These are phyloP conservation scores for Catharus ustulatus DNA, from an alignment of 2,797 vertebrate species.

Conservation along the genomic window DNA sequence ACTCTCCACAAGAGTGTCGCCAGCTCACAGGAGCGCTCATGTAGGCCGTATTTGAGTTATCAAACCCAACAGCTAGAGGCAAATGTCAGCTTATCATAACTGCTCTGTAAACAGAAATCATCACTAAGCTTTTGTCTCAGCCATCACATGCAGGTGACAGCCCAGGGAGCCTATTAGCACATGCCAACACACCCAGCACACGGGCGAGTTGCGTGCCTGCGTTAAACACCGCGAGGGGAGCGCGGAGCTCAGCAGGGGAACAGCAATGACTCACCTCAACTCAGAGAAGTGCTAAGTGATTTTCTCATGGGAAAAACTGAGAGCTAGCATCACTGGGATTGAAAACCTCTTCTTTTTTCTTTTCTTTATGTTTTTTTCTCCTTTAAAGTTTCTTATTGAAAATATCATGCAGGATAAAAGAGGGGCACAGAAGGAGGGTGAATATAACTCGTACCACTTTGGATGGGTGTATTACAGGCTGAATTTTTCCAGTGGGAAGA, in stretches of 20 bases:
- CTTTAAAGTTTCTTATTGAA: neutral
- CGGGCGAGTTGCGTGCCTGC: neutral
- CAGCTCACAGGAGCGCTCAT: neutral
- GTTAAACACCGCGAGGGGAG: conserved; percentile 7
- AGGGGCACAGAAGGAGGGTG: neutral
- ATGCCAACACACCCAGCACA: conserved; percentile 35
- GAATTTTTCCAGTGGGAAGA: neutral
- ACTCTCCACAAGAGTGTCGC: neutral
- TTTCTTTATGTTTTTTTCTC: neutral
- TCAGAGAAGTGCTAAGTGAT: conserved; percentile 45
- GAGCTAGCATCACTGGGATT: neutral
- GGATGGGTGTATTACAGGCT: neutral
- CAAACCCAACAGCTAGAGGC: conserved; percentile 46
- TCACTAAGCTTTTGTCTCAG: conserved; percentile 29
- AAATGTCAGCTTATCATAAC: conserved; percentile 44
- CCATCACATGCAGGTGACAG: conserved; percentile 49
- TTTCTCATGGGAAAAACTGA: conserved; percentile 68
- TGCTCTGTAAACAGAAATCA: conserved; percentile 54
- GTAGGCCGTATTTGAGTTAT: conserved; percentile 10
- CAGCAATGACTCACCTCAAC: conserved; percentile 59
- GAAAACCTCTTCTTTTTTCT: neutral
- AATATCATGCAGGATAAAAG: neutral
- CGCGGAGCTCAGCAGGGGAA: conserved; percentile 36
- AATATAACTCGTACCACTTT: accelerated
- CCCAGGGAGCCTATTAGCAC: conserved; percentile 47